These are phyloP conservation scores for Mellivora capensis DNA, from an alignment of 2,113 vertebrate species.

Conservation along the genomic window DNA sequence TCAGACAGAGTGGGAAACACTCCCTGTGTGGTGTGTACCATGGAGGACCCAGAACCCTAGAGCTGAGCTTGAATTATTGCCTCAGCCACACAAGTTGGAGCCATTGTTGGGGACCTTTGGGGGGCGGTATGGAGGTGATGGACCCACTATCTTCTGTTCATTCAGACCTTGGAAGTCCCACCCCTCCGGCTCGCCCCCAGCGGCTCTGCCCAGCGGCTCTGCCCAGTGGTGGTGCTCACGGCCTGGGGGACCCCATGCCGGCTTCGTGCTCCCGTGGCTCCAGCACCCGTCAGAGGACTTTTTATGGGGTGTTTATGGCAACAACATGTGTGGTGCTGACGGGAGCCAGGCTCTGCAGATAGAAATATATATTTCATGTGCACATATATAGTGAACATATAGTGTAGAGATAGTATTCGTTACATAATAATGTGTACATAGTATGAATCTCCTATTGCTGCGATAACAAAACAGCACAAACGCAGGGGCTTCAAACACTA, in stretches of 20 bases:
- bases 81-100: not conserved
- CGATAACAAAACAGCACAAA: not conserved
- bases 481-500: not conserved
- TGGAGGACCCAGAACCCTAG: not conserved
- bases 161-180: not conserved
- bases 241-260: accelerated
- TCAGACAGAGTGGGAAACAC: not conserved
- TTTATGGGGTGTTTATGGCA: too few relatives aligned
- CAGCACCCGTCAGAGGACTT: not conserved
- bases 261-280: not conserved
- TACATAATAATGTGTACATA: accelerated
- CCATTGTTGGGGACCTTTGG: not conserved
- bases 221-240: accelerated
- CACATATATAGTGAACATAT: too few relatives aligned
- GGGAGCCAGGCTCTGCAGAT: not conserved
- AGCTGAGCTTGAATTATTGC: not conserved
- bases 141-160: not conserved
- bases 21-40: accelerated
- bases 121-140: not conserved
- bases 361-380: not conserved
- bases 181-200: not conserved
- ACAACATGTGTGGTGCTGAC: accelerated
- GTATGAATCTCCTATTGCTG: not conserved
- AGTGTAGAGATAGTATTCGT: too few relatives aligned
- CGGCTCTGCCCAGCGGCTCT: not conserved